Evolutionary conservation across 2,113 vertebrate species (phyloP).

Genomic region (Strix uralensis): DNA sequence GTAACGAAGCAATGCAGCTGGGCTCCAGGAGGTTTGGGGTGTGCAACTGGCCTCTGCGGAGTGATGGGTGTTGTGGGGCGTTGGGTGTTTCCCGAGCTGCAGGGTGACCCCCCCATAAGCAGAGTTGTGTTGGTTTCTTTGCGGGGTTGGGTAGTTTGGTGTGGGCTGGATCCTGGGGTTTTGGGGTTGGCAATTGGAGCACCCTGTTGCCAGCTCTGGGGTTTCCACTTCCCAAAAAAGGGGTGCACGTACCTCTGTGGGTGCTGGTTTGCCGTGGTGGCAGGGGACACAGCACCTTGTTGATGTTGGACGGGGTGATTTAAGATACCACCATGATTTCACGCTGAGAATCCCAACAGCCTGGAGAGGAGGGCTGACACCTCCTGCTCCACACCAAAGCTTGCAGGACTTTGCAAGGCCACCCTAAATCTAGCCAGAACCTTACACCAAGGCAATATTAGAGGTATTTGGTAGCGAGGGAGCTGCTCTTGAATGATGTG

Average conservation of each 20-base stretch:
- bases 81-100: rapidly evolving
- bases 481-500: background rate
- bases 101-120: rapidly evolving
- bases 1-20: rapidly evolving
- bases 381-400: background rate
- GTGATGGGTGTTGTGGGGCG: background rate
- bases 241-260: rapidly evolving
- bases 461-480: rapidly evolving
- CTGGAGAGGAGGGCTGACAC: background rate
- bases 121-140: background rate
- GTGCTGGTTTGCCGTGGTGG: rapidly evolving
- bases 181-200: background rate
- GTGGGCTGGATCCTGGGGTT: background rate
- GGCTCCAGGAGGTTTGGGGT: rapidly evolving
- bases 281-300: rapidly evolving
- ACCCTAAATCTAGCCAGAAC: background rate
- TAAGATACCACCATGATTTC: background rate
- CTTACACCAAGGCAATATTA: rapidly evolving
- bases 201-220: background rate
- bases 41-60: rapidly evolving
- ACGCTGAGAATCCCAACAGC: background rate
- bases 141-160: background rate
- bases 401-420: background rate
- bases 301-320: background rate
- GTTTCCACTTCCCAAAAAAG: background rate